phyloP scores from a whole-genome alignment of 1,140 invertebrate species.

The Prorops nasuta region DNA sequence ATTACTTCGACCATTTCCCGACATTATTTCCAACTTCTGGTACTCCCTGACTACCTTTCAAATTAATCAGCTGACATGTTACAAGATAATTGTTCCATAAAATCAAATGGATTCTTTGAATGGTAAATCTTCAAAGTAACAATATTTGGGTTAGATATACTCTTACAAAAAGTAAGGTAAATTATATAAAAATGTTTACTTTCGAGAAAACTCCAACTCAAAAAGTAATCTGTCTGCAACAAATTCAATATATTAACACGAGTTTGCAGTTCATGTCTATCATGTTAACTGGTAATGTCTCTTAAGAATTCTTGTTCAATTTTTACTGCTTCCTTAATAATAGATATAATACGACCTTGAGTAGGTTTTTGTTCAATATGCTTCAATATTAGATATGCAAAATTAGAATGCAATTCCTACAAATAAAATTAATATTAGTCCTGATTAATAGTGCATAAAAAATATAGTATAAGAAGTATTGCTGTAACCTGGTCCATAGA shows the following conservation, averaged over 20 bases:
- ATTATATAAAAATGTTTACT: conserved; percentile 60
- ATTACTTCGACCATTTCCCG: conserved; percentile 65
- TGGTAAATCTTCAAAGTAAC: conserved; percentile 73
- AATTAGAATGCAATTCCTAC: conserved; percentile 96
- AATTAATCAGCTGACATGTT: conserved; percentile 99
- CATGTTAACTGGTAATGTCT: conserved; percentile 88
- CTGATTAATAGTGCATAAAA: conserved; percentile 6
- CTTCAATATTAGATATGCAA: conserved; percentile 97
- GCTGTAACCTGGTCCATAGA: conserved; percentile 86
- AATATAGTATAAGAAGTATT: conserved; percentile 7
- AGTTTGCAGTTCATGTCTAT: conserved; percentile 97
- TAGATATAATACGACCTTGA: conserved; percentile 72
- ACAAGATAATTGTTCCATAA: conserved; percentile 98
- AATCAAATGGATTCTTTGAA: conserved; percentile 95
- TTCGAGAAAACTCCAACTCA: conserved; percentile 86
- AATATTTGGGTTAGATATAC: not conserved
- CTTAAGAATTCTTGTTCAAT: conserved; percentile 99
- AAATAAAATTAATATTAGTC: conserved; percentile 11
- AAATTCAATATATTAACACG: conserved; percentile 93
- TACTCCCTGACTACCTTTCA: conserved; percentile 99
- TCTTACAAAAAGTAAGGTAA: conserved; percentile 4
- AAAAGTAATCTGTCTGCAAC: conserved; percentile 92
- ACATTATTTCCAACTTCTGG: conserved; percentile 92
- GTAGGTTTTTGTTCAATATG: conserved; percentile 92
- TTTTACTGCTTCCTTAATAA: conserved; percentile 89